These are phyloP conservation scores for Empis livida DNA, from an alignment of 2,888 invertebrate species.

Conservation along the genomic window DNA sequence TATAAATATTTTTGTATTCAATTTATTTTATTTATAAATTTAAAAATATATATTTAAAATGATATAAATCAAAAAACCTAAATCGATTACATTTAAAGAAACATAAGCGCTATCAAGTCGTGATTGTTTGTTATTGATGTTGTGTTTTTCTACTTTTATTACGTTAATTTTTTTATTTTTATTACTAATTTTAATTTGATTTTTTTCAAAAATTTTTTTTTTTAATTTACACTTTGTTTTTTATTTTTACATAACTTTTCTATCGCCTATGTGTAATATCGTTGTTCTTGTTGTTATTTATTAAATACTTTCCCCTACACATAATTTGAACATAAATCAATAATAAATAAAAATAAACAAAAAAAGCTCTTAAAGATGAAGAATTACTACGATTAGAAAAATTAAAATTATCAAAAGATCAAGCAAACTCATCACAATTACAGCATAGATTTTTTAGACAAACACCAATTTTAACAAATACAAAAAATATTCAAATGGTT, in stretches of 20 bases:
- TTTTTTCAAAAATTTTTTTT: slow-evolving; percentile 10
- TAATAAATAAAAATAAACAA: background rate
- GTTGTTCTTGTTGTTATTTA: no score
- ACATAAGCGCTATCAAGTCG: no score
- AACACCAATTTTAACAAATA: slow-evolving; percentile 8
- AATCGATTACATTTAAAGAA: no score
- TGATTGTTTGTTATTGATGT: slow-evolving; percentile 10
- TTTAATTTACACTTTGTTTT: no score
- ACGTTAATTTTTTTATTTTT: slow-evolving; percentile 19
- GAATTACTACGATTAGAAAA: slow-evolving; percentile 28
- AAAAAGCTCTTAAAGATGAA: slow-evolving; percentile 28
- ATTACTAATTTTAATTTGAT: slow-evolving; percentile 16
- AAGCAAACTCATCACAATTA: slow-evolving; percentile 7
- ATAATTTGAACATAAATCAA: no score
- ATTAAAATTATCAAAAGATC: slow-evolving; percentile 18
- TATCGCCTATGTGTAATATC: slow-evolving; percentile 1
- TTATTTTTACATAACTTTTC: background rate
- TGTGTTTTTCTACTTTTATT: slow-evolving; percentile 11
- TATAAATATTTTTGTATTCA: background rate
- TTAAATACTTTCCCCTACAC: no score
- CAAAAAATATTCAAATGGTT: slow-evolving; percentile 1
- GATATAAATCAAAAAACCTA: no score
- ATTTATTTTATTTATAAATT: slow-evolving; percentile 10
- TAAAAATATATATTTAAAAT: background rate
- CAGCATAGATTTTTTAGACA: slow-evolving; percentile 10